Conservation (phyloP, 53 echinoderm and acorn worm genomes). For the Temnopleurus reevesii region DNA sequence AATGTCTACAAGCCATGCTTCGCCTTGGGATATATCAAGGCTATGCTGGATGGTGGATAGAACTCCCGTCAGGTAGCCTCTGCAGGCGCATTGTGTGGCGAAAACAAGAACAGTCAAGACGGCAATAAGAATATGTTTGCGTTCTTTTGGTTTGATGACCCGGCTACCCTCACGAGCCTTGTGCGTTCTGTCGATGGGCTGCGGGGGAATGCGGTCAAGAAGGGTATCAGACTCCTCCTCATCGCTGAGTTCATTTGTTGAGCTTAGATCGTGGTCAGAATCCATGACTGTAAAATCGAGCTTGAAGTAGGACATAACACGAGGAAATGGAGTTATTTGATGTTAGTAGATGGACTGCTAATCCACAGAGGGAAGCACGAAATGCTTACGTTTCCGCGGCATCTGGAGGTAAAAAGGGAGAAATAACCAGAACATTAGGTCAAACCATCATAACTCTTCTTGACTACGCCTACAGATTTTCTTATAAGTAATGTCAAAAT, state of each 20-base stretch:
- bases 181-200: conserved; percentile 22
- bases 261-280: conserved; percentile 37
- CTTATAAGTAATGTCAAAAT: too few relatives aligned
- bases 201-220: conserved; percentile 29
- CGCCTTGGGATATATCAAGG: conserved; percentile 68
- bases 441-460: too few relatives aligned
- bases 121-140: conserved; percentile 28
- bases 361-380: background rate
- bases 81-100: conserved; percentile 72
- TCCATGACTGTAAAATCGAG: conserved; percentile 47
- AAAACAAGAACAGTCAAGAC: conserved; percentile 53
- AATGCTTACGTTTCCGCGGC: background rate
- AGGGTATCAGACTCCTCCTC: conserved; percentile 38
- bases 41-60: conserved; percentile 73
- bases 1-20: conserved; percentile 68
- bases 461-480: too few relatives aligned
- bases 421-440: too few relatives aligned
- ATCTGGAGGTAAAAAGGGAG: background rate
- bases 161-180: conserved; percentile 15
- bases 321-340: background rate
- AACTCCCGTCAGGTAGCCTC: conserved; percentile 76
- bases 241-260: conserved; percentile 39
- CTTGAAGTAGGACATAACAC: conserved; percentile 50
- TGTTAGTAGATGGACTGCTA: background rate
- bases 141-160: conserved; percentile 50